Evolutionary conservation across 2,888 invertebrate genomes (phyloP), one percentile per base, ranked within the genome.

Genomic region (Lamellibrachia columna): DNA sequence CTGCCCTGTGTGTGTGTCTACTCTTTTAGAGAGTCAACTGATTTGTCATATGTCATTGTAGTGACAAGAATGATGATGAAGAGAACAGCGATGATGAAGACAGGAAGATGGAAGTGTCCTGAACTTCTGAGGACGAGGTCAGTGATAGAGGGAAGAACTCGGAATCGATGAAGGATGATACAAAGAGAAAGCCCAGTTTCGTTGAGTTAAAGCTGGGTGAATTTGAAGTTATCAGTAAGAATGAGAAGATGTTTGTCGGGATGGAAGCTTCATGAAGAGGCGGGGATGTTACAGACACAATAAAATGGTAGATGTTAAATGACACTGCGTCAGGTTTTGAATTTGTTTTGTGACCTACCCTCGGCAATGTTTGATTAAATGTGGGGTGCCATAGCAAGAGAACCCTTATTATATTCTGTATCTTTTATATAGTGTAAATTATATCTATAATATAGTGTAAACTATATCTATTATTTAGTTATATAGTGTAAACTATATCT

Each of bases 121-220:
- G 90, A 1, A 60, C 91, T 40, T 91, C 91, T 91, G 93, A 93
- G 90, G 92, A 91, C 4, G 93, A 93, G n/a, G 91, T 75, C 53
- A 8, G 15, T 40, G 3, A 40, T 11, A 75, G 3, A n/a, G 53
- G 11, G 53, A 91, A 52, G 52, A 52, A 91, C 52, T 52, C 40
- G 1, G 90, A 90, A 4, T 90, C 90, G 2, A 40, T 75, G 75
- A n/a, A 75, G 75, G 22, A 22, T 22, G 75, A 75, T 7, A 75
- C 75, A 22, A 75, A 15, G 22, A 75, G 75, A 75, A 75, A 75
- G 22, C 22, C 75, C 15, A 75, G 75, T 11, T n/a, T 75, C n/a
- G 4, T 75, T 15, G 22, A 75, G 75, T 75, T n/a, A 22, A 75
- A 75, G 75, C 75, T 75, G 22, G 22, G n/a, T n/a, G n/a, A 75